These are phyloP conservation scores for Todus mexicanus DNA, from an alignment of 2,797 vertebrate species.

Conservation along the genomic window DNA sequence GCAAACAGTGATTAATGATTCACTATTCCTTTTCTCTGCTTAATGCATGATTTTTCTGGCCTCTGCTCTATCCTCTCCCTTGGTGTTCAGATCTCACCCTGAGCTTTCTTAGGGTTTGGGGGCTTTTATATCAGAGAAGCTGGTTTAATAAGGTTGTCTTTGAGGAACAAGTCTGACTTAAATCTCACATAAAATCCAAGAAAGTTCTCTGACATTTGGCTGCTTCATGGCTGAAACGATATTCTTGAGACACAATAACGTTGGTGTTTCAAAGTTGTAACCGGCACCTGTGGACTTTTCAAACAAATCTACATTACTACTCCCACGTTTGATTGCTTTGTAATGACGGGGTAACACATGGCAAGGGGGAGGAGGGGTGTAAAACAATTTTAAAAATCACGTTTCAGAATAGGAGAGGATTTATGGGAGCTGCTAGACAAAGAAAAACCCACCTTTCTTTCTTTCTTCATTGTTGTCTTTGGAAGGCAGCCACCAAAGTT, in stretches of 20 bases:
- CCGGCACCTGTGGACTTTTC: background rate
- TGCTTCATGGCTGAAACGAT: background rate
- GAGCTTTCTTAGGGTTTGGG: background rate
- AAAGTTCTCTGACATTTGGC: background rate
- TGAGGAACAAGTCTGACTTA: slow-evolving; percentile 3
- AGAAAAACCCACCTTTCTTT: slow-evolving; percentile 49
- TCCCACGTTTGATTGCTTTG: background rate
- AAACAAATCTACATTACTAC: slow-evolving; percentile 5
- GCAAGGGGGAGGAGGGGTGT: too few species aligned
- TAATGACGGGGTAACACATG: background rate
- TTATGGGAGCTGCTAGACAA: slow-evolving; percentile 36
- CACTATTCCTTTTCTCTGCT: background rate
- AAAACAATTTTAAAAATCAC: background rate
- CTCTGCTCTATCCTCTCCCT: background rate
- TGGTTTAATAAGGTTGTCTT: background rate
- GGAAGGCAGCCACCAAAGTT: slow-evolving; percentile 52
- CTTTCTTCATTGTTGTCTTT: slow-evolving; percentile 52
- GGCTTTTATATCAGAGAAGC: background rate
- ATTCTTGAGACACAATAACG: background rate
- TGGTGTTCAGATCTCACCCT: background rate
- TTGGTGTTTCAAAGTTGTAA: background rate
- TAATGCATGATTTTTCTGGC: background rate
- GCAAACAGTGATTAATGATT: background rate
- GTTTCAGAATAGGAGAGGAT: background rate
- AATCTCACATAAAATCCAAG: background rate